Base-by-base conservation (phyloP, 92 coral and sea anemone species). In the Ricordea florida region DNA sequence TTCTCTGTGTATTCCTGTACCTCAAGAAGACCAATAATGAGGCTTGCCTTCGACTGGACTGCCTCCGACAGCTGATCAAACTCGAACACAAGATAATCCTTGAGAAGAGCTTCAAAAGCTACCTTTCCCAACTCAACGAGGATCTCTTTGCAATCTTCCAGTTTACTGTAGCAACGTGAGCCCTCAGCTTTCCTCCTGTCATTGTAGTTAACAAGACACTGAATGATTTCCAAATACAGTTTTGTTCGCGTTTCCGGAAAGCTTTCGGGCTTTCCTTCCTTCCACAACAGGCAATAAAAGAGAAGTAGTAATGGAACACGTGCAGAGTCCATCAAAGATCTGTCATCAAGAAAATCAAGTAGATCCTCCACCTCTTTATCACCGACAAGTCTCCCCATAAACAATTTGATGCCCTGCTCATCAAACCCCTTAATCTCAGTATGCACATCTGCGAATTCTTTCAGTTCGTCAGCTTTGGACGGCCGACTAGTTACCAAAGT, bases 121-220 rank as follows among this genome's bases (percentile, higher is more conserved):
- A 69, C 76, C 41, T 69, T 69, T 3, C 76, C 76, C 35, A 49
- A 48, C 30, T 32, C 28, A 17, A 34, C 25, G 38, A 69, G 46
- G 13, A 29, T 23, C 14, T 48, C 48, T 33, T 69, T 55, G 32
- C 29, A 69, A 17, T 18, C 26, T 47, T 37, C 25, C 7, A 69
- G 26, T 9, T 33, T 22, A 28, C 10, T 29, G 46, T 24, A 49
- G 6, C 0, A 18, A 21, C 15, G 6, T 27, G 13, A 27, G n/a
- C n/a, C n/a, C n/a, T n/a, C 7, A 7, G n/a, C 24, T n/a, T 25
- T 35, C 21, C 37, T 69, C 0, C 27, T 17, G 8, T 18, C 11
- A 23, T 17, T 36, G 9, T 50, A 23, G 51, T 32, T 36, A 2
- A 66, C 13, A 47, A 66, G 24, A 41, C 58, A 66, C 38, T 66